Conservation (phyloP, 2,888 invertebrate genomes). For the Ophioninae sp. region DNA sequence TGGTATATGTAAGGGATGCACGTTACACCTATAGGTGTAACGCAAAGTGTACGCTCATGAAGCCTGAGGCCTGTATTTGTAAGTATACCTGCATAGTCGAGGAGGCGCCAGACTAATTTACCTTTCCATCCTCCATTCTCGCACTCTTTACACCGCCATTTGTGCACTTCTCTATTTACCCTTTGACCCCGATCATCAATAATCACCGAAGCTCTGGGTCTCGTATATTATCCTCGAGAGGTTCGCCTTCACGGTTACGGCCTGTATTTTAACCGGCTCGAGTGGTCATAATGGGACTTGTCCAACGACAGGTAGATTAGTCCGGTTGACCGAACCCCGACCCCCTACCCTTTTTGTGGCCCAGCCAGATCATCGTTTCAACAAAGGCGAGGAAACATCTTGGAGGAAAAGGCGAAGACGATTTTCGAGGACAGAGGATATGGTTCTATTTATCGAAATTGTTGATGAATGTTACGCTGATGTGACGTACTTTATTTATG, state of each 20-base stretch:
- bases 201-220: conserved; percentile 22
- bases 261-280: conserved; percentile 10
- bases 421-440: not conserved
- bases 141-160: conserved; percentile 36
- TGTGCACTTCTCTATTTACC: conserved; percentile 50
- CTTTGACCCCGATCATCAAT: conserved; percentile 45
- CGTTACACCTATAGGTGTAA: conserved; percentile 1
- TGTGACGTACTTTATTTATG: not conserved
- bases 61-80: not conserved
- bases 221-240: conserved; percentile 7
- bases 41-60: not conserved
- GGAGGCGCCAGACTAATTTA: conserved; percentile 57
- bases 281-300: conserved; percentile 23
- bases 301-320: conserved; percentile 38
- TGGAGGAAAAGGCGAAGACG: not conserved
- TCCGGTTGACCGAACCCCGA: conserved; percentile 33
- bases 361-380: conserved; percentile 5
- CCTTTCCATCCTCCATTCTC: conserved; percentile 24
- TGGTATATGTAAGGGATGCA: not conserved
- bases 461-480: not conserved
- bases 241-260: conserved; percentile 36
- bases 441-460: not conserved
- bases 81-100: conserved; percentile 37
- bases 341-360: conserved; percentile 13
- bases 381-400: not conserved